These are phyloP conservation scores for Ochlodes sylvanus DNA, from an alignment of 2,888 invertebrate genomes.

Conservation along the genomic window DNA sequence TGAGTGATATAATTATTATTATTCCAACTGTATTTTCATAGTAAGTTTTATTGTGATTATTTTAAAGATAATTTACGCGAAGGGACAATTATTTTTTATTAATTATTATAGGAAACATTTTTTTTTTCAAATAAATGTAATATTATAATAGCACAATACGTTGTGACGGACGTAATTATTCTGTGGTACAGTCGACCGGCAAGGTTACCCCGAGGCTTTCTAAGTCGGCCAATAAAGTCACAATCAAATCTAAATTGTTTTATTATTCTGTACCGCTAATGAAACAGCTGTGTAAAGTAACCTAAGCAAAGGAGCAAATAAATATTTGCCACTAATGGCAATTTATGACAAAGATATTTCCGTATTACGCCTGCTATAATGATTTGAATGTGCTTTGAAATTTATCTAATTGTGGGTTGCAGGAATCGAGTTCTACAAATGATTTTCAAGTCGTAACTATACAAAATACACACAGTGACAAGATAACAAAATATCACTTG, in stretches of 20 bases:
- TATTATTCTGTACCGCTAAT: slow-evolving; percentile 4
- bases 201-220: slow-evolving; percentile 14
- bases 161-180: slow-evolving; percentile 9
- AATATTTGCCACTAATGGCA: slow-evolving; percentile 3
- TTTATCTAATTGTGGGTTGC: too few relatives aligned
- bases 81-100: too few relatives aligned
- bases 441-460: too few relatives aligned
- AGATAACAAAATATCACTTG: too few relatives aligned
- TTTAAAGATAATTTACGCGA: too few relatives aligned
- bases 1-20: too few relatives aligned
- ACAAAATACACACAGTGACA: too few relatives aligned
- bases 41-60: too few relatives aligned
- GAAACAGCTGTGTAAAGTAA: neutral
- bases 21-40: too few relatives aligned
- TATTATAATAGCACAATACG: neutral
- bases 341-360: neutral
- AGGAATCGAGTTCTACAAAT: too few relatives aligned
- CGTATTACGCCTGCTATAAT: neutral
- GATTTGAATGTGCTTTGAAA: too few relatives aligned
- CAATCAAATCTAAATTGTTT: slow-evolving; percentile 19
- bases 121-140: neutral
- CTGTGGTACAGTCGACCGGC: slow-evolving; percentile 9
- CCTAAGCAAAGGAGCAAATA: neutral
- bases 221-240: slow-evolving; percentile 4
- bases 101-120: too few relatives aligned